These are phyloP conservation scores for Sandelia bainsii DNA, from an alignment of 2,797 vertebrate genomes.

Conservation along the genomic window DNA sequence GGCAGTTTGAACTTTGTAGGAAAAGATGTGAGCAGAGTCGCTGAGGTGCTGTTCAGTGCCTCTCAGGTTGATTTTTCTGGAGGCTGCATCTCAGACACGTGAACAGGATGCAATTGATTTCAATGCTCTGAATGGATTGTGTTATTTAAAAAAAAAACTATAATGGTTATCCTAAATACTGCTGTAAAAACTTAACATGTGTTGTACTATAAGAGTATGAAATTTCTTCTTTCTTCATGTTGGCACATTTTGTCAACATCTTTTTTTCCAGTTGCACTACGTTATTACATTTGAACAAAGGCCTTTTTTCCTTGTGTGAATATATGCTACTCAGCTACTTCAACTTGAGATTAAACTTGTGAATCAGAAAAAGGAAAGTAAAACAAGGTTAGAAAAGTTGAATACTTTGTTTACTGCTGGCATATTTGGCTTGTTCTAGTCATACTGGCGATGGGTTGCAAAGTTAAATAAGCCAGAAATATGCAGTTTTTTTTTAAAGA, in stretches of 20 bases:
- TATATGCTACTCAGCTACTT: no score
- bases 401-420: conserved; percentile 19
- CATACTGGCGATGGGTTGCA: conserved; percentile 1
- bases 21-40: not conserved
- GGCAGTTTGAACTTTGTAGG: not conserved
- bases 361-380: not conserved
- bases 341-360: conserved; percentile 11
- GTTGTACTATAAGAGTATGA: not conserved
- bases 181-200: no score
- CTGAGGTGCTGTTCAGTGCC: not conserved
- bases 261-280: not conserved
- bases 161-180: not conserved
- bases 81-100: not conserved
- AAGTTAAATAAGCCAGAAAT: conserved; percentile 28
- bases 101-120: conserved; percentile 5
- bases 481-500: conserved; percentile 14
- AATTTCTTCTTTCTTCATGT: not conserved
- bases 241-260: not conserved
- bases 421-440: conserved; percentile 7
- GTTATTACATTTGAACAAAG: not conserved
- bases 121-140: not conserved
- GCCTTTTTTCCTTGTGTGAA: conserved; percentile 9
- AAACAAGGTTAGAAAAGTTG: conserved; percentile 14
- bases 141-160: not conserved
- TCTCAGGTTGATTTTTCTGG: not conserved